phyloP scores from a whole-genome alignment of 2,797 vertebrate species.

The Lutjanus campechanus region DNA sequence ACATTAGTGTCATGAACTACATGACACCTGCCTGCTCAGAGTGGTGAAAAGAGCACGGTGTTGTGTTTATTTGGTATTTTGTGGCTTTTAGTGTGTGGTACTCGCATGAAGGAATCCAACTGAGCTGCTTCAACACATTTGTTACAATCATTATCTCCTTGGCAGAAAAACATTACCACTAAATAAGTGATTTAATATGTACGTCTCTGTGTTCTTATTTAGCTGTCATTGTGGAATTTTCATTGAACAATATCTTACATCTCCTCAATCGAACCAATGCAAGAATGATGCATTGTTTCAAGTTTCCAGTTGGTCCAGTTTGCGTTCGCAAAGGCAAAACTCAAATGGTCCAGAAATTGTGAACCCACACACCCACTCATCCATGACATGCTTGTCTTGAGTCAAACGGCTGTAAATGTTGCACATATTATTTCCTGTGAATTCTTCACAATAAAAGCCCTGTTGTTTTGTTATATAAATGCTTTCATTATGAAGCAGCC shows the following conservation, averaged over 20 bases:
- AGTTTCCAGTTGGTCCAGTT: too few relatives aligned
- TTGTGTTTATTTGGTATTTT: constrained; percentile 15
- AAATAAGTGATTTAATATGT: background rate
- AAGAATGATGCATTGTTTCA: too few relatives aligned
- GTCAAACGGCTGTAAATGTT: too few relatives aligned
- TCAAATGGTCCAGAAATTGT: too few relatives aligned
- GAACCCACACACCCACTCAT: too few relatives aligned
- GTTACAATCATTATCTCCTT: background rate
- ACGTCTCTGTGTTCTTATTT: background rate
- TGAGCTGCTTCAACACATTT: constrained; percentile 6
- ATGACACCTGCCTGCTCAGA: constrained; percentile 31
- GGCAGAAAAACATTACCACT: background rate
- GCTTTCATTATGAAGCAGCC: too few relatives aligned
- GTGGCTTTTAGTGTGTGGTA: background rate
- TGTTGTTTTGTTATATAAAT: too few relatives aligned
- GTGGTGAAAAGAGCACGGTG: background rate
- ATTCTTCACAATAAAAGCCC: too few relatives aligned
- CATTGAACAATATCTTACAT: background rate
- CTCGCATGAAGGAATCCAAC: background rate
- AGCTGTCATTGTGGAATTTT: background rate
- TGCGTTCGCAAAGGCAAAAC: too few relatives aligned
- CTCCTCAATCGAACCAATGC: too few relatives aligned
- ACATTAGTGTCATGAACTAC: constrained; percentile 23
- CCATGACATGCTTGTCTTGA: too few relatives aligned
- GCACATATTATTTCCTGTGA: too few relatives aligned